Evolutionary conservation across 2,888 invertebrate genomes (phyloP).

Genomic region (Zelleria hepariella): DNA sequence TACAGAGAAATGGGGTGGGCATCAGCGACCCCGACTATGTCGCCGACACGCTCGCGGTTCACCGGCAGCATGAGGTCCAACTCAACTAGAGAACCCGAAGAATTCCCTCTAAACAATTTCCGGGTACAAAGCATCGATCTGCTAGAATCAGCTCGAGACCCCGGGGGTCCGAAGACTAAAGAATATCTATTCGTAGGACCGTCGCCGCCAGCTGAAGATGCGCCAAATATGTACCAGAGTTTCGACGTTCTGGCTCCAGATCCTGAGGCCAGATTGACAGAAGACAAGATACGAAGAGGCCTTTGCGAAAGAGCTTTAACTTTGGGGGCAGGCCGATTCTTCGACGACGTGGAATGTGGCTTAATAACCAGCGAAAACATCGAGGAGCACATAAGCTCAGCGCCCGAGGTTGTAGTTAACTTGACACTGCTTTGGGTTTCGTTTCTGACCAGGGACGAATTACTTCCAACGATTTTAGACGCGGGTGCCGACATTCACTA

Average conservation of each 20-base stretch:
- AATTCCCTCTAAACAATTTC: conserved; percentile 70
- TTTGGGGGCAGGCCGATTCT: conserved; percentile 75
- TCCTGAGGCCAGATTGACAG: conserved; percentile 78
- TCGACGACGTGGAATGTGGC: conserved; percentile 83
- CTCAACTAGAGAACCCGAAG: conserved; percentile 44
- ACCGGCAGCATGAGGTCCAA: conserved; percentile 63
- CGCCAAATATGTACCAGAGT: conserved; percentile 83
- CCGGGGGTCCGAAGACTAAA: conserved; percentile 65
- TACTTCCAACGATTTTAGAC: conserved; percentile 76
- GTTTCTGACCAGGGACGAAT: conserved; percentile 79
- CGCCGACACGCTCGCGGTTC: conserved; percentile 39
- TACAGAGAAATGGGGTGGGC: conserved; percentile 73
- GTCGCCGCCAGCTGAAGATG: conserved; percentile 85
- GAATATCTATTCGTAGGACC: conserved; percentile 85
- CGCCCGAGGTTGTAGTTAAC: conserved; percentile 79
- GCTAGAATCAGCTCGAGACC: conserved; percentile 74
- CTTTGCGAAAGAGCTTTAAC: conserved; percentile 79
- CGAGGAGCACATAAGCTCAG: conserved; percentile 69
- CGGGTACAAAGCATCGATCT: conserved; percentile 57
- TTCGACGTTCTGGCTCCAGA: conserved; percentile 79
- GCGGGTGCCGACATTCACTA: conserved; percentile 80
- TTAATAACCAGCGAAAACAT: conserved; percentile 75
- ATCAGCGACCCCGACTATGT: conserved; percentile 40
- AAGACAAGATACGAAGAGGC: conserved; percentile 78
- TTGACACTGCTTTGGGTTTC: conserved; percentile 80